A percentile compares a stretch with the other conserved stretches of the same genome.
phyloP scores from a whole-genome alignment of 2,888 invertebrate species.

The Ophonus ardosiacus region DNA sequence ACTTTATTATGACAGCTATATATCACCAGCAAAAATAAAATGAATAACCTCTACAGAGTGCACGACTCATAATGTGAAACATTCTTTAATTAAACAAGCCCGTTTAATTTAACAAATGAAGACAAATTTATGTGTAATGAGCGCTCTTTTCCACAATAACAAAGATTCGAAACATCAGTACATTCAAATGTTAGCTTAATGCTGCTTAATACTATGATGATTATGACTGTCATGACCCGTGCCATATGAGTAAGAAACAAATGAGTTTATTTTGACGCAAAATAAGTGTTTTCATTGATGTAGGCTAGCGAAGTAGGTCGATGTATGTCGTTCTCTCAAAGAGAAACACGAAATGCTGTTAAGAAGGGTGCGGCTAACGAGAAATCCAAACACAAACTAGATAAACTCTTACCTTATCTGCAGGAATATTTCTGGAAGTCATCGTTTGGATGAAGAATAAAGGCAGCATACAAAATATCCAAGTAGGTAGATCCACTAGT shows the following conservation, averaged over 20 bases:
- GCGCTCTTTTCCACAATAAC: constrained; percentile 28
- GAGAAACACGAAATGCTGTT: constrained; percentile 65
- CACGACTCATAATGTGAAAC: constrained; percentile 34
- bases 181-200: constrained; percentile 1
- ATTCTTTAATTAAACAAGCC: constrained; percentile 55
- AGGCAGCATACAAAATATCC: constrained; percentile 64
- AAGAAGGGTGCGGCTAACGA: constrained; percentile 76
- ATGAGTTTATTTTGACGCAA: constrained; percentile 34
- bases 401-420: constrained; percentile 85
- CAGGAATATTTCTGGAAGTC: constrained; percentile 89
- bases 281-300: constrained; percentile 64
- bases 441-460: constrained; percentile 76
- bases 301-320: constrained; percentile 72
- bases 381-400: constrained; percentile 64
- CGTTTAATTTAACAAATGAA: constrained; percentile 58
- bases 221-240: neutral
- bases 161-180: constrained; percentile 41
- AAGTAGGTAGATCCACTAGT: constrained; percentile 52
- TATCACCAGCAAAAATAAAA: constrained; percentile 56
- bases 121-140: constrained; percentile 41
- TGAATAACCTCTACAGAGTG: constrained; percentile 39
- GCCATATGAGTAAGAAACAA: neutral
- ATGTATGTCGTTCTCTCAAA: constrained; percentile 70
- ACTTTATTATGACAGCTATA: constrained; percentile 53
- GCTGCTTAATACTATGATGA: neutral